Evolutionary conservation across 2,888 invertebrate species (phyloP), one percentile per base, ranked within the genome.

Genomic region (Brachyptera risi): DNA sequence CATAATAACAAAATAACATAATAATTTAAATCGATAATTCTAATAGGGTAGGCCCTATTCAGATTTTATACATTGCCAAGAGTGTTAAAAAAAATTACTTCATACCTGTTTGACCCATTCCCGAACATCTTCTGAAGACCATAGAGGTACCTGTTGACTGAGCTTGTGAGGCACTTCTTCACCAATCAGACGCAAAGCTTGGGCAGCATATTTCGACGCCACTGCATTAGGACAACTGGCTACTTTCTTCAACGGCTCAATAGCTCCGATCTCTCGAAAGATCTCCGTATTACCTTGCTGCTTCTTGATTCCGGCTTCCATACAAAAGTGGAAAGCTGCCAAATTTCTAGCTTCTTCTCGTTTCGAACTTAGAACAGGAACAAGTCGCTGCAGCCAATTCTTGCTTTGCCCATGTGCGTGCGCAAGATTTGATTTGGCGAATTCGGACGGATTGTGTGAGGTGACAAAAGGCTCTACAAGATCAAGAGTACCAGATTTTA

Each of bases 291-390:
- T 92, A 3, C 91, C 91, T 74, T 94, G 94, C 69, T 90, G 89
- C 70, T 95, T 92, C 75, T 98, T 98, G 59, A 99, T 97, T 37
- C 94, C 94, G 11, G 98, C 97, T 76, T 99, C 99, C 96, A 99
- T 96, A 72, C 96, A 96, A 75, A 97, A 92, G 73, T 99, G 99
- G 74, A 98, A 99, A 35, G 98, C 96, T 2, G 97, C 98, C 69
- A 99, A 78, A 73, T 95, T 96, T 70, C 96, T 84, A 0, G 98
- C 97, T 76, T 98, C 98, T 73, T 96, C 94, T 64, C 96, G 81
- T 73, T 96, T 92, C 40, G 96, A 96, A 73, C 90, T 91, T 59
- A 99, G 79, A 11, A 98, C 93, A 1, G 97, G 96, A 3, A 98
- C 93, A 66, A 99, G 80, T 69, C 92, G 82, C 75, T 91, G 85